Base-by-base conservation (phyloP, 2,888 invertebrate species). In the Blera fallax region DNA sequence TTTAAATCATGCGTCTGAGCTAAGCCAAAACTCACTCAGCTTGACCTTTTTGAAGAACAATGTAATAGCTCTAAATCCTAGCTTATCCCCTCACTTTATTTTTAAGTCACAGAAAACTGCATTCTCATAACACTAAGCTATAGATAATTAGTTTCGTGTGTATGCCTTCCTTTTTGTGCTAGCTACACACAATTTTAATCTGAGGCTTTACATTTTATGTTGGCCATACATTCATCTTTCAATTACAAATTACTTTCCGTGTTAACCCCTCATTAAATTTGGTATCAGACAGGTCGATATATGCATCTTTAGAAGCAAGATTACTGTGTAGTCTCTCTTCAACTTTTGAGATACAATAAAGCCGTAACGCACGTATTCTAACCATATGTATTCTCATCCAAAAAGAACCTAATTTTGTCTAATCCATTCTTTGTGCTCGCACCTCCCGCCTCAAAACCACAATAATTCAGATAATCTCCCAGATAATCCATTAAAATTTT, bases 391-490 rank as follows among this genome's bases (percentile, higher is more conserved):
- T n/a, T 48, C 18, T 48, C 21, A 52, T 37, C 54, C 27, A 16
- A n/a, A 54, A 32, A 18, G 32, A 10, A 34, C n/a, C 40, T 60
- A 60, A 56, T 69, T 69, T 73, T 18, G 40, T 74, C 48, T 69
- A 70, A 82, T 82, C 70, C 64, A n/a, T 43, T 48, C 54, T 48
- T 67, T 81, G 40, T 81, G 24, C 45, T 64, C 58, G 32, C 50
- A 65, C 24, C 40, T 58, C 40, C 64, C 69, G 48, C 69, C 65
- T 83, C 6, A 37, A 52, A 74, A 84, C 79, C 83, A 56, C 83
- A 84, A 79, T 52, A 48, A 69, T 73, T 69, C 54, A 27, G 48
- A 74, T 79, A 70, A 78, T 69, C 79, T 79, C 62, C 60, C 60
- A 43, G 62, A 79, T 74, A 64, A 74, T 84, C 79, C 50, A 60